Evolutionary conservation across 1,140 invertebrate species (phyloP).

Genomic region (Stegodyphus mimosarum): DNA sequence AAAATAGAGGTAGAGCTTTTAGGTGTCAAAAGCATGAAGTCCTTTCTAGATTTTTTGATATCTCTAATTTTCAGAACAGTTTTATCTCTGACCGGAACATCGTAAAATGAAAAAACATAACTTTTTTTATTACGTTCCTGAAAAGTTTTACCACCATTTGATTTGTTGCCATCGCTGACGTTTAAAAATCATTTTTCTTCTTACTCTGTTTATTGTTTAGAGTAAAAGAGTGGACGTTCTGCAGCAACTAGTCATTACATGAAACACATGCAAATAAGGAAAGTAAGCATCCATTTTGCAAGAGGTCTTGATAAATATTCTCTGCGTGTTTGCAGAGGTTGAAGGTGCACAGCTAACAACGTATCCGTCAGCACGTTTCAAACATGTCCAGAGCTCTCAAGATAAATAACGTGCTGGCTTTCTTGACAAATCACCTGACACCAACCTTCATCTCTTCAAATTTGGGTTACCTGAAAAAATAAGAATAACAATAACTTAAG

Average conservation of each 20-base stretch:
- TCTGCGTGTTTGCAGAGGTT: no score
- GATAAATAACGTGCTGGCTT: constrained; percentile 33
- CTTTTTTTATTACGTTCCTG: background rate
- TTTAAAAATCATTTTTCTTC: background rate
- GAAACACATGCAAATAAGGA: background rate
- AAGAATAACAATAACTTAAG: background rate
- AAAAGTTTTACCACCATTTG: background rate
- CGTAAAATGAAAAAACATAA: no score
- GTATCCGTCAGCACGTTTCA: constrained; percentile 37
- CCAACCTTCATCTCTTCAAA: background rate
- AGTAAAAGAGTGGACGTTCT: no score
- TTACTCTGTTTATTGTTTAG: no score
- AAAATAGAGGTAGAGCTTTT: no score
- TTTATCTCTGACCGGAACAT: no score
- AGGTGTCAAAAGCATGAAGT: no score
- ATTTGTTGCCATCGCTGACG: background rate
- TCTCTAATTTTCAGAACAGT: no score
- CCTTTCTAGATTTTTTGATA: no score
- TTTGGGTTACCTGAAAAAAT: constrained; percentile 23
- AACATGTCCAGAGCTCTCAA: background rate
- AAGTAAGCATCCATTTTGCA: background rate
- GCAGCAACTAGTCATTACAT: no score
- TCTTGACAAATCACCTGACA: constrained; percentile 45
- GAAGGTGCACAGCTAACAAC: constrained; percentile 20
- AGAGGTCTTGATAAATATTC: no score